phyloP scores from a whole-genome alignment of 2,797 vertebrate species.

The Lateolabrax maculatus region DNA sequence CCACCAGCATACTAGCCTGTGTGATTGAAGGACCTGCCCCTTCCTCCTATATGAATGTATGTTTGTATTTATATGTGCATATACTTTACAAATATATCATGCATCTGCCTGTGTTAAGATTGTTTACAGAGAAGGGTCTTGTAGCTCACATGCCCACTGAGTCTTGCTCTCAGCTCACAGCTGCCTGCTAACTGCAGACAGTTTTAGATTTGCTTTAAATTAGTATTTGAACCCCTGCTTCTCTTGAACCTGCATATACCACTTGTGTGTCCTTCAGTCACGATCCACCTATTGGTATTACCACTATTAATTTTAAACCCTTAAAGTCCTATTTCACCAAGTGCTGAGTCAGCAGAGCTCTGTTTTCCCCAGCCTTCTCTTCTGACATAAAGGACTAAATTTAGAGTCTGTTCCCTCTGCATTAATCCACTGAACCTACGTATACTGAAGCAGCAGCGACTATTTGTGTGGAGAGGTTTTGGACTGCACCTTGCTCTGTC shows the following conservation, averaged over 20 bases:
- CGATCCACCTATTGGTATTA: conserved; percentile 22
- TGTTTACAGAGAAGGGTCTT: conserved; percentile 69
- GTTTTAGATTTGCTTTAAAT: conserved; percentile 33
- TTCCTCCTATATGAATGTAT: conserved; percentile 68
- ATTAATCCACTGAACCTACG: conserved; percentile 42
- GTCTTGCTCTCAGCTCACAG: conserved; percentile 8
- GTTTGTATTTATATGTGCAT: conserved; percentile 81
- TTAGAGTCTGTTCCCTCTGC: conserved; percentile 41
- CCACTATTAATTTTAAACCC: conserved; percentile 46
- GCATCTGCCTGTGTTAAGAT: conserved; percentile 56
- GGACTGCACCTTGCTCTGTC: conserved; percentile 31
- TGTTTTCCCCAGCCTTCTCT: conserved; percentile 41
- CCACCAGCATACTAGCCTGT: conserved; percentile 71
- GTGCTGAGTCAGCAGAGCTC: conserved; percentile 61
- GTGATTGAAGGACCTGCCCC: conserved; percentile 55
- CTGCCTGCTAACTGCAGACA: neutral
- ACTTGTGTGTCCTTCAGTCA: conserved; percentile 25
- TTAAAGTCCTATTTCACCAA: conserved; percentile 39
- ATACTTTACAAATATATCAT: conserved; percentile 74
- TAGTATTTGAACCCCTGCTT: conserved; percentile 7
- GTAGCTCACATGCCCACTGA: conserved; percentile 3
- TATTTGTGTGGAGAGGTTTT: conserved; percentile 29
- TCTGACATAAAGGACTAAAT: conserved; percentile 47
- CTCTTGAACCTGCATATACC: conserved; percentile 5
- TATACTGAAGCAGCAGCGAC: conserved; percentile 26